A percentile compares a stretch with the other conserved stretches of the same genome.
phyloP scores from a whole-genome alignment of 2,888 invertebrate species.

The Oeneis ivallda region DNA sequence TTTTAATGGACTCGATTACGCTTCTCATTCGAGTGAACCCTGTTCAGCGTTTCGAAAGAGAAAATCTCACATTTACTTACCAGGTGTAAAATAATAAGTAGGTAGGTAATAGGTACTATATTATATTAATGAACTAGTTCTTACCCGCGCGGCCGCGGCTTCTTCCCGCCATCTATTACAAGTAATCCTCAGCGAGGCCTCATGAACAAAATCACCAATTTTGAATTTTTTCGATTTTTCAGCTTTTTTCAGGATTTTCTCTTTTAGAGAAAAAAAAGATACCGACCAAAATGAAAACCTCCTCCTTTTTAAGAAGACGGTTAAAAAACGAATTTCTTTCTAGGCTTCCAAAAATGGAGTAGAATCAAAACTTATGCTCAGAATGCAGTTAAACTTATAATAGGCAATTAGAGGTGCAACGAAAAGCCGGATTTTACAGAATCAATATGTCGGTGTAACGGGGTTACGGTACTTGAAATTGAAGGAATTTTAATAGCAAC shows the following conservation, averaged over 20 bases:
- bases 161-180: no score
- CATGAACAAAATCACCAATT: no score
- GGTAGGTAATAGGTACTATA: no score
- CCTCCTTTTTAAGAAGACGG: no score
- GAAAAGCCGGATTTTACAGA: constrained; percentile 20
- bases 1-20: constrained; percentile 31
- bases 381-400: constrained; percentile 27
- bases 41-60: constrained; percentile 19
- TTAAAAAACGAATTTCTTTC: constrained; percentile 3
- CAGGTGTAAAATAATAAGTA: background rate
- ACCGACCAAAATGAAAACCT: no score
- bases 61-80: constrained; percentile 5
- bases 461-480: background rate
- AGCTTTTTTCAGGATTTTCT: no score
- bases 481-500: background rate
- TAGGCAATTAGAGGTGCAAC: constrained; percentile 25
- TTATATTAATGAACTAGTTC: no score
- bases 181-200: no score
- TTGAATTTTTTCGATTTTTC: no score
- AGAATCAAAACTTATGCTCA: constrained; percentile 15
- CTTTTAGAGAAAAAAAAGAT: no score
- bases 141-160: no score
- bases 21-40: constrained; percentile 27
- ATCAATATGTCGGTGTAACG: constrained; percentile 3
- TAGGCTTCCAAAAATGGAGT: constrained; percentile 11